These are phyloP conservation scores for Radopholus similis DNA, from an alignment of 1,140 invertebrate genomes.

Conservation along the genomic window DNA sequence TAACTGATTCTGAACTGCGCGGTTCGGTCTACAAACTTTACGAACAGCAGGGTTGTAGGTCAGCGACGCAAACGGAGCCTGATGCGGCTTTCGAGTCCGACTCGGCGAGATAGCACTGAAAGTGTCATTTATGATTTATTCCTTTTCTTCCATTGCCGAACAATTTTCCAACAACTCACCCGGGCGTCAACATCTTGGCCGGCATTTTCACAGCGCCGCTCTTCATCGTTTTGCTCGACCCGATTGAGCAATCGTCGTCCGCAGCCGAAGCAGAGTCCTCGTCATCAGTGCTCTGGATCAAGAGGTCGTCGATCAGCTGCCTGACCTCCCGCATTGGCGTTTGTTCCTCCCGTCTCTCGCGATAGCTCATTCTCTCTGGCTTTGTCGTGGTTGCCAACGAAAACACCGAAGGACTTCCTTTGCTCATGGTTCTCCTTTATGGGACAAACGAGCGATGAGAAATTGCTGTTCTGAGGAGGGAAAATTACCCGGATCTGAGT, in stretches of 20 bases:
- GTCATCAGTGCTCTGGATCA: neutral
- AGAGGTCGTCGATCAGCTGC: neutral
- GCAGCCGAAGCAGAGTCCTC: too few relatives aligned
- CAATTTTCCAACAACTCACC: too few relatives aligned
- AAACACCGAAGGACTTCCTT: too few relatives aligned
- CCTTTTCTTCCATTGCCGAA: too few relatives aligned
- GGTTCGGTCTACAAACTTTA: neutral
- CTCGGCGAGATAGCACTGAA: neutral
- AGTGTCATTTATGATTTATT: too few relatives aligned
- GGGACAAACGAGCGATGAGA: too few relatives aligned
- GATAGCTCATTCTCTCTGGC: too few relatives aligned
- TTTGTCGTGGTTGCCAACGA: too few relatives aligned
- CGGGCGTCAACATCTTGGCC: neutral
- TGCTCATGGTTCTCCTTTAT: too few relatives aligned
- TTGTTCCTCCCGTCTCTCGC: neutral
- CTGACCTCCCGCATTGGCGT: neutral
- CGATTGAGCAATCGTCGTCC: neutral
- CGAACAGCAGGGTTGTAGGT: neutral
- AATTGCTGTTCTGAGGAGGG: too few relatives aligned
- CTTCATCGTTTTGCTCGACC: neutral
- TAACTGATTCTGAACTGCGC: too few relatives aligned
- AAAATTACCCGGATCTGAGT: neutral
- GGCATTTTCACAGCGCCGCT: neutral
- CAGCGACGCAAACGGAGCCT: neutral
- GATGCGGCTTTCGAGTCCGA: neutral